Conservation (phyloP, 2,113 vertebrate species). For the Petrocephalus zakoni region DNA sequence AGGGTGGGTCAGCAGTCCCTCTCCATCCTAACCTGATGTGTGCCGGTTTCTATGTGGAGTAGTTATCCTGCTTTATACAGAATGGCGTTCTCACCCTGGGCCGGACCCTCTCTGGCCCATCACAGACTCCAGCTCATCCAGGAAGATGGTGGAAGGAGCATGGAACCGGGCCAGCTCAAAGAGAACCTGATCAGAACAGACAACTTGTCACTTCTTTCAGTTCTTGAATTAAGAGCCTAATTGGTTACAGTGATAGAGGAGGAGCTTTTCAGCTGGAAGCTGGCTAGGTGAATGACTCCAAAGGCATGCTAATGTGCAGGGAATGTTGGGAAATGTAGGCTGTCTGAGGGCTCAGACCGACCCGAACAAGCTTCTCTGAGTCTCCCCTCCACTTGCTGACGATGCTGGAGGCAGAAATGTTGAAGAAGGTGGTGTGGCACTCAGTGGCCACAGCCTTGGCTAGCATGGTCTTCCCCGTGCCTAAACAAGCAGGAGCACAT, state of each 20-base stretch:
- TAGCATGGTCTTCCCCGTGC: slow-evolving; percentile 90
- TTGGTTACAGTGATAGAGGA: not conserved
- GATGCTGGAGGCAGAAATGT: slow-evolving; percentile 94
- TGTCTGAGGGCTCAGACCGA: slow-evolving; percentile 35
- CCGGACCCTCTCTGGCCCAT: slow-evolving; percentile 85
- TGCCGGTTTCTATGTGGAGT: not conserved
- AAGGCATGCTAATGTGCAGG: no score
- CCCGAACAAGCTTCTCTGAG: slow-evolving; percentile 93
- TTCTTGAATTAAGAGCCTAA: not conserved
- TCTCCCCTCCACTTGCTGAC: slow-evolving; percentile 98
- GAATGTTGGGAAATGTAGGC: not conserved
- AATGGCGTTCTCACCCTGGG: slow-evolving; percentile 61
- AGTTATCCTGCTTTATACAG: not conserved
- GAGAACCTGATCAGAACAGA: slow-evolving; percentile 65
- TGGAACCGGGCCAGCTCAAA: slow-evolving; percentile 94
- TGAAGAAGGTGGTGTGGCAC: slow-evolving; percentile 94
- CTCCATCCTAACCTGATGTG: not conserved
- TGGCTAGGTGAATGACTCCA: not conserved
- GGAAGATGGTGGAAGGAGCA: slow-evolving; percentile 93
- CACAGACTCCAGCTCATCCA: slow-evolving; percentile 95
- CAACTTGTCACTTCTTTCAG: not conserved
- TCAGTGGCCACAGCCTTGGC: slow-evolving; percentile 96
- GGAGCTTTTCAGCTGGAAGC: not conserved
- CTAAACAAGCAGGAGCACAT: slow-evolving; percentile 43
- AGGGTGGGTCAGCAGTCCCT: not conserved